Conservation (phyloP, 2,797 vertebrate genomes). For the Sylvia borin region DNA sequence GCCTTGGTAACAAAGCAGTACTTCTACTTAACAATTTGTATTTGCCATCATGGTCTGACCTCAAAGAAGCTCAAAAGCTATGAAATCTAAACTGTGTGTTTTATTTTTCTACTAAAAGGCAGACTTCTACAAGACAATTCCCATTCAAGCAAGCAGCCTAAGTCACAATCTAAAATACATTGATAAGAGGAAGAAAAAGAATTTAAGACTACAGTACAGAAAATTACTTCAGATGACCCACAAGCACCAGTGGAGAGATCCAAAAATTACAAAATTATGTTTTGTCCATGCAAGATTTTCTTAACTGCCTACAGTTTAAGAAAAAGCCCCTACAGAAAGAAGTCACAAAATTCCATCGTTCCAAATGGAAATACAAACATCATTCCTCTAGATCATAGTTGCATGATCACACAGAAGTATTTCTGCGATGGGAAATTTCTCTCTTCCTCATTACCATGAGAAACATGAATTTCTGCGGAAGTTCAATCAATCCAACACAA, state of each 20-base stretch:
- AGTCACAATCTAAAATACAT: neutral
- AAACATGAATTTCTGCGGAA: accelerated
- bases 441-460: neutral
- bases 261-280: neutral
- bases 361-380: neutral
- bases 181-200: neutral
- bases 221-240: neutral
- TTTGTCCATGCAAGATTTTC: neutral
- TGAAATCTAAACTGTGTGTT: neutral
- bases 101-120: neutral
- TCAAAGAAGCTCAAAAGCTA: neutral
- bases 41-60: neutral
- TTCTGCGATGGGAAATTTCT: neutral
- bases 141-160: neutral
- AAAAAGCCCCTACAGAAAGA: neutral
- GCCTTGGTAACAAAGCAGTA: neutral
- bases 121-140: neutral
- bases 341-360: neutral
- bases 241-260: neutral
- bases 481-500: neutral
- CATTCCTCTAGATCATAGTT: neutral
- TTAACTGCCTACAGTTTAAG: neutral
- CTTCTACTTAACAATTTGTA: neutral
- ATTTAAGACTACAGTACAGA: neutral
- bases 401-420: neutral